These are phyloP conservation scores for Pheucticus melanocephalus DNA, from an alignment of 2,113 vertebrate genomes.

Conservation along the genomic window DNA sequence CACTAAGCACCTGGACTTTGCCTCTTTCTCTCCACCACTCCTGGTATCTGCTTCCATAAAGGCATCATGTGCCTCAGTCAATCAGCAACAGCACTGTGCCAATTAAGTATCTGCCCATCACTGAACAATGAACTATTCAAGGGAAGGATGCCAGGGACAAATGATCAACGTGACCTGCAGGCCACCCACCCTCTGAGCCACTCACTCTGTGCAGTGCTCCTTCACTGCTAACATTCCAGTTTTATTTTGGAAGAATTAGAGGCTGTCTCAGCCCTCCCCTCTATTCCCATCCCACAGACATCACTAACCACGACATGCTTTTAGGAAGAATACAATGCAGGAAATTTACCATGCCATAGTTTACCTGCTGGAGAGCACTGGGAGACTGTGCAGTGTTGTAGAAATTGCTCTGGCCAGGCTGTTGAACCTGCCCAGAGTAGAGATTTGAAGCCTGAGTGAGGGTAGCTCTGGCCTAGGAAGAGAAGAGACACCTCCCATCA, in stretches of 20 bases:
- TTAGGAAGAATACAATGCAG: slow-evolving; percentile 61
- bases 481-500: not conserved
- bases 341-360: slow-evolving; percentile 83
- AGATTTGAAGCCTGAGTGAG: slow-evolving; percentile 96
- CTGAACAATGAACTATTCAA: not conserved
- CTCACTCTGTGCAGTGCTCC: not conserved
- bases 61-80: not conserved
- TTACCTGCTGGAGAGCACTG: slow-evolving; percentile 95
- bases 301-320: not conserved
- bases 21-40: not conserved
- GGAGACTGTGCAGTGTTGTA: slow-evolving; percentile 95
- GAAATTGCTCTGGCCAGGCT: slow-evolving; percentile 94
- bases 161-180: not conserved
- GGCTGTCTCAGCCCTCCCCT: not conserved
- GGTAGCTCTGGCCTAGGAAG: slow-evolving; percentile 89
- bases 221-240: not conserved
- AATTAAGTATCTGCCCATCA: not conserved
- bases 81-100: not conserved
- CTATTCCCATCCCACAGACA: not conserved
- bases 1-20: not conserved
- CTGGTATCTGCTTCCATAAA: not conserved
- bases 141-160: not conserved
- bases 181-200: not conserved
- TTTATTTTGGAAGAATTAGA: not conserved
- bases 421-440: slow-evolving; percentile 94